Evolutionary conservation across 2,797 vertebrate genomes (phyloP), one percentile per base, ranked within the genome.

Genomic region (Takifugu rubripes): DNA sequence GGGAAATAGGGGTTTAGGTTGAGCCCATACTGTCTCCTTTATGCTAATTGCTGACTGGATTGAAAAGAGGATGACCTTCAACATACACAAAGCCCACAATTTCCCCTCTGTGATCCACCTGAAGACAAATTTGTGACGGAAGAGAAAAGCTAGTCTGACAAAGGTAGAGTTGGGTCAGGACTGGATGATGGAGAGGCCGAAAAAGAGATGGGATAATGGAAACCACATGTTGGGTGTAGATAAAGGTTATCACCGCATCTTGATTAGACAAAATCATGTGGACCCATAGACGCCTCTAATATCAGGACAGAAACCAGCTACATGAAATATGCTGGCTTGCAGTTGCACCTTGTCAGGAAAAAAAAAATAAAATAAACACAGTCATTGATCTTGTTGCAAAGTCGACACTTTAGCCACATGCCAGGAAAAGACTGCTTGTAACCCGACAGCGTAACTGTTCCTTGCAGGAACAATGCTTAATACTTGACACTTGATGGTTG

Each of bases 141-240:
- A 11, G 66, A 70, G 71, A 71, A 72, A 81, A 85, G 76, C 84
- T 77, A 11, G 29, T 33, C 21, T 11, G 9, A 75, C 61, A 53
- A 56, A 75, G 68, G 56, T 71, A 75, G 48, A 59, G 63, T 54
- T 54, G 40, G 65, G 64, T 58, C 26, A 64, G 52, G 55, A 53
- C 55, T 70, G 71, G 81, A 62, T 65, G 78, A 84, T 74, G 61
- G 67, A 74, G 68, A 70, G 70, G 76, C 66, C 80, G 73, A 66
- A 52, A 70, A 46, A 62, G 60, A 81, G 72, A 75, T 54, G 70
- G 52, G 64, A 52, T 70, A 79, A 89, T 81, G 57, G 54, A 78
- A 89, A 87, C 84, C 89, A 91, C 70, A 80, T 87, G 86, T 56
- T 61, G 62, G 49, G 52, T 53, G 52, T 81, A 78, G 70, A 78